Conservation (phyloP, 2,888 invertebrate genomes). For the Tetrapedia diversipes region DNA sequence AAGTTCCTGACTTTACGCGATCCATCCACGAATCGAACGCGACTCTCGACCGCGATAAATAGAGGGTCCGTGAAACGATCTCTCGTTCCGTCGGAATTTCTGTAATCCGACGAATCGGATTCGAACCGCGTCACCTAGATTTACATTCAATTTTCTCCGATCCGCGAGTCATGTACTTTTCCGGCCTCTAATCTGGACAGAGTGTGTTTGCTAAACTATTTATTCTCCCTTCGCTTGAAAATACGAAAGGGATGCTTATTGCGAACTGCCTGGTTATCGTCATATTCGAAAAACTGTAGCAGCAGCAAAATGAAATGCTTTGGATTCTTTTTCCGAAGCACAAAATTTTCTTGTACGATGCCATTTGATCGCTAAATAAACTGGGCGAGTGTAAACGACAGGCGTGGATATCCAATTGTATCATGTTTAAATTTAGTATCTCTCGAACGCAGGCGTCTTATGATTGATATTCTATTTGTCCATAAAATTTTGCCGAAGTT, state of each 20-base stretch:
- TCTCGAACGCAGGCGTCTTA: too few relatives aligned
- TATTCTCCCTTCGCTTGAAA: neutral
- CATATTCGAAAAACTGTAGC: neutral
- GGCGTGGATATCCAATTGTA: slow-evolving; percentile 18
- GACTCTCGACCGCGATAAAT: slow-evolving; percentile 20
- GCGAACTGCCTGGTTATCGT: too few relatives aligned
- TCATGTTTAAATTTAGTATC: too few relatives aligned
- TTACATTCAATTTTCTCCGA: slow-evolving; percentile 35
- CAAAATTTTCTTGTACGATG: too few relatives aligned
- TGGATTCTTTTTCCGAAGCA: neutral
- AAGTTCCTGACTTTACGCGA: slow-evolving; percentile 5
- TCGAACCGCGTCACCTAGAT: slow-evolving; percentile 7
- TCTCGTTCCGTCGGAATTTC: slow-evolving; percentile 26
- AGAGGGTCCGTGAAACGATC: slow-evolving; percentile 35
- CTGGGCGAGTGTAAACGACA: slow-evolving; percentile 6
- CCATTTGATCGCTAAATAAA: slow-evolving; percentile 5
- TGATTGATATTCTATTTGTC: too few relatives aligned
- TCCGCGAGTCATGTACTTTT: neutral
- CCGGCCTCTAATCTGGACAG: neutral
- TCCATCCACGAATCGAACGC: neutral
- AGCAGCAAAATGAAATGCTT: too few relatives aligned
- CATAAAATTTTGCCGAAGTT: too few relatives aligned
- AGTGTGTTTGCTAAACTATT: slow-evolving; percentile 11
- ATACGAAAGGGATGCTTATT: too few relatives aligned
- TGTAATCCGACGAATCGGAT: slow-evolving; percentile 39